Evolutionary conservation across 2,888 invertebrate species (phyloP).

Genomic region (Eupithecia centaureata): DNA sequence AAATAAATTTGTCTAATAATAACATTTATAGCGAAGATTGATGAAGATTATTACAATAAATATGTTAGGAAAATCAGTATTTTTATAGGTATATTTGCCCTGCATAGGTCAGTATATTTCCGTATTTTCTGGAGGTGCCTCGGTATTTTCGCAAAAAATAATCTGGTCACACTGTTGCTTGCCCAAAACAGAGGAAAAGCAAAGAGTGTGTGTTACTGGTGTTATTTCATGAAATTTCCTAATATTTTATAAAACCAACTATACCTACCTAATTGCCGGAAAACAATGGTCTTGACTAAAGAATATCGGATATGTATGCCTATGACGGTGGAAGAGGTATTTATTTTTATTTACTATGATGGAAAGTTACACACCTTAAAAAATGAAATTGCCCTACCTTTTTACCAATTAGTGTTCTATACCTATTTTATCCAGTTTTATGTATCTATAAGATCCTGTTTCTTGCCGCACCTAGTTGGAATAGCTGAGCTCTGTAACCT

Average conservation of each 20-base stretch:
- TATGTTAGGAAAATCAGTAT: too few relatives aligned
- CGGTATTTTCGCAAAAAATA: too few relatives aligned
- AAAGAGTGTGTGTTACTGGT: conserved; percentile 6
- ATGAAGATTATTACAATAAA: too few relatives aligned
- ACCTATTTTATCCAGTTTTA: background rate
- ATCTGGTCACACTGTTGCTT: too few relatives aligned
- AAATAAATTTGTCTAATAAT: too few relatives aligned
- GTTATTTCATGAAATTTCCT: too few relatives aligned
- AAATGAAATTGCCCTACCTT: background rate
- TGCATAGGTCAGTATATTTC: too few relatives aligned
- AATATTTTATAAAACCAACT: too few relatives aligned
- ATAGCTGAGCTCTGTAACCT: background rate
- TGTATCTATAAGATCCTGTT: background rate
- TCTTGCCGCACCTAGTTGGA: background rate
- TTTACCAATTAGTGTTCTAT: background rate
- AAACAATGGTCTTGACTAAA: conserved; percentile 91
- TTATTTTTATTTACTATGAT: background rate
- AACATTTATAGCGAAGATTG: too few relatives aligned
- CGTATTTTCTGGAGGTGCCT: too few relatives aligned
- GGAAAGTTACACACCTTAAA: background rate
- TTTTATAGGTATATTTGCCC: too few relatives aligned
- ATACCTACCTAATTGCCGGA: too few relatives aligned
- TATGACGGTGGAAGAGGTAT: conserved; percentile 94
- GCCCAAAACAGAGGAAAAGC: conserved; percentile 9
- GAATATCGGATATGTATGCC: conserved; percentile 97